Evolutionary conservation across 37 sponge, comb jelly and placozoan genomes (phyloP).

Genomic region (Bolinopsis microptera): DNA sequence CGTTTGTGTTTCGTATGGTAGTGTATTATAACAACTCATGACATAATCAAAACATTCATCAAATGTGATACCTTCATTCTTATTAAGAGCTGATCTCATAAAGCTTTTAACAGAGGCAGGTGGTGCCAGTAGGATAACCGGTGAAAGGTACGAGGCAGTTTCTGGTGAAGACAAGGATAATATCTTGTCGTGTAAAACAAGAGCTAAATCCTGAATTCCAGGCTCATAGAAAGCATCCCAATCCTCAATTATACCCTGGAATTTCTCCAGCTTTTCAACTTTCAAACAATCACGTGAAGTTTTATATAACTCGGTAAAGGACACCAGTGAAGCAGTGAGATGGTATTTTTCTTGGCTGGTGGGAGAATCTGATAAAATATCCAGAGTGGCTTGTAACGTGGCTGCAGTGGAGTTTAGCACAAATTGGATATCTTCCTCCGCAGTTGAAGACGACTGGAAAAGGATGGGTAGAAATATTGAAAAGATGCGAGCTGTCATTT

Average conservation of each 20-base stretch:
- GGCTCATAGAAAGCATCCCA: slow-evolving; percentile 56
- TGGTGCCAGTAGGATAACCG: background rate
- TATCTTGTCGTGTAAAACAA: background rate
- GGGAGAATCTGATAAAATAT: background rate
- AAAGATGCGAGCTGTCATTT: background rate
- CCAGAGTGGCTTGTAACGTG: background rate
- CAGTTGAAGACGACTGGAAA: background rate
- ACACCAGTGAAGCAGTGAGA: background rate
- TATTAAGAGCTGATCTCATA: background rate
- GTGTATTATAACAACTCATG: background rate
- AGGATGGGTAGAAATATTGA: background rate
- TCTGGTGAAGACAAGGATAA: background rate
- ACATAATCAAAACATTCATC: background rate
- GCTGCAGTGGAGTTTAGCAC: background rate
- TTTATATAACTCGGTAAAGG: background rate
- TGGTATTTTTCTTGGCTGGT: background rate
- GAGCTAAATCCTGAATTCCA: slow-evolving; percentile 50
- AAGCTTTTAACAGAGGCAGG: background rate
- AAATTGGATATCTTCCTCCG: background rate
- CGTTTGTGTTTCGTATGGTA: background rate
- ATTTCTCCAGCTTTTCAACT: background rate
- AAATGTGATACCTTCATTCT: background rate
- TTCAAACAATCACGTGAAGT: background rate
- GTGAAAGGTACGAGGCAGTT: background rate
- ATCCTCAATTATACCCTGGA: slow-evolving; percentile 5